Evolutionary conservation across 92 coral and sea anemone genomes (phyloP), one percentile per base, ranked within the genome.

Genomic region (Epizoanthus ramosus): DNA sequence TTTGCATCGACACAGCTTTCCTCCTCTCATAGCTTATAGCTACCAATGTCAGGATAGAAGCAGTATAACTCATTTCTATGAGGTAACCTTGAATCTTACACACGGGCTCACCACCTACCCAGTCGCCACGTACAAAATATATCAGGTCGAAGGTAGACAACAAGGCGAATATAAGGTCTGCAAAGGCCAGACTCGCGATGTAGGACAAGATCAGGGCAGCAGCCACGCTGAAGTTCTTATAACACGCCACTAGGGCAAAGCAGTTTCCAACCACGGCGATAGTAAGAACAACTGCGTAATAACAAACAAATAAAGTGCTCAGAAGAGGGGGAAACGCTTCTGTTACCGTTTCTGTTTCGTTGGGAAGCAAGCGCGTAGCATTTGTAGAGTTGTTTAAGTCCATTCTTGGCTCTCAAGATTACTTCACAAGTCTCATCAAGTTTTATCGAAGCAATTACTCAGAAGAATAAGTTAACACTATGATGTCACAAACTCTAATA

Each of bases 51-150:
- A 93, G 65, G 54, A 93, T 85, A 0, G 95, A 91, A 10, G 93
- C 95, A 3, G 98, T 91, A 76, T 93, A 93, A 68, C 93, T 84
- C 12, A 84, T 84, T 31, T 93, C 98, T 54, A 93, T 93, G 23
- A 93, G 90, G 58, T 89, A 93, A 41, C 98, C 89, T 71, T 93
- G 98, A 37, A 85, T 45, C 66, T 90, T 90, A 71, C 98, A 93
- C 16, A 89, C 39, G 18, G 88, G 71, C 37, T 79, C 71, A 0
- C 98, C 98, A 10, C 90, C 94, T 17, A 89, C 85, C 98, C 98
- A 93, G 41, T 84, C 76, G 39, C 91, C 87, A 19, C 75, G 63
- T n/a, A 91, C 68, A 41, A 91, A 91, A 52, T 85, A 94, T 23
- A 90, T 80, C 22, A 93, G 85, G 79, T 93, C 98, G 39, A 85